Conservation (phyloP, 2,113 vertebrate species). For the Oxygymnocypris stewartii region DNA sequence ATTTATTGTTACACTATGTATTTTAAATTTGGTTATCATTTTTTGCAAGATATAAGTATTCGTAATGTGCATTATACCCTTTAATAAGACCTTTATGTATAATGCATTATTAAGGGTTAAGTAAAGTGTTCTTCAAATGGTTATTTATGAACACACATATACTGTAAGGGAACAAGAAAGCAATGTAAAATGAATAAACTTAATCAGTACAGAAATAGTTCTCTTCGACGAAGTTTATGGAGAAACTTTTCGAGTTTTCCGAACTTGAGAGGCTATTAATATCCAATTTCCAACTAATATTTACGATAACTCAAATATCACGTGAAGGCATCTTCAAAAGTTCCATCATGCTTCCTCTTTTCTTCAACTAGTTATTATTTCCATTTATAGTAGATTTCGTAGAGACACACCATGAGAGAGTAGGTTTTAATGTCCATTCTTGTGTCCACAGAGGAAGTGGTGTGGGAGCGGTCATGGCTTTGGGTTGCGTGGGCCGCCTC, state of each 20-base stretch:
- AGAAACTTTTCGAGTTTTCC: background rate
- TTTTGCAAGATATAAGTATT: too few relatives aligned
- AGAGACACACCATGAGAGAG: background rate
- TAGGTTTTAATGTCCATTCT: background rate
- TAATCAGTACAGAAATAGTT: background rate
- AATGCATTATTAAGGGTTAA: too few relatives aligned
- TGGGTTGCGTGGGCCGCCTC: slow-evolving; percentile 84
- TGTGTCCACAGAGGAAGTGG: slow-evolving; percentile 74
- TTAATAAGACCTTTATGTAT: too few relatives aligned
- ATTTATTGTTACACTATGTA: too few relatives aligned
- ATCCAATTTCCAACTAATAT: background rate
- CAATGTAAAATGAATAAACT: background rate
- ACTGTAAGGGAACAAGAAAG: background rate
- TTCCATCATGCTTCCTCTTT: too few relatives aligned
- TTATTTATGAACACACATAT: background rate
- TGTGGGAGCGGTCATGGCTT: slow-evolving; percentile 78
- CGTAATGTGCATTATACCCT: too few relatives aligned
- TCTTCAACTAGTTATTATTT: too few relatives aligned
- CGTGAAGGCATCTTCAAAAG: background rate
- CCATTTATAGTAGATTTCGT: background rate
- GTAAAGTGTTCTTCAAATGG: background rate
- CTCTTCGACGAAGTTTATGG: background rate
- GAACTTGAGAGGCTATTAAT: background rate
- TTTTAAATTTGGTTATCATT: too few relatives aligned
- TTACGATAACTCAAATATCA: background rate